Evolutionary conservation across 1,140 invertebrate genomes (phyloP).

Genomic region (Leucophenga varia): DNA sequence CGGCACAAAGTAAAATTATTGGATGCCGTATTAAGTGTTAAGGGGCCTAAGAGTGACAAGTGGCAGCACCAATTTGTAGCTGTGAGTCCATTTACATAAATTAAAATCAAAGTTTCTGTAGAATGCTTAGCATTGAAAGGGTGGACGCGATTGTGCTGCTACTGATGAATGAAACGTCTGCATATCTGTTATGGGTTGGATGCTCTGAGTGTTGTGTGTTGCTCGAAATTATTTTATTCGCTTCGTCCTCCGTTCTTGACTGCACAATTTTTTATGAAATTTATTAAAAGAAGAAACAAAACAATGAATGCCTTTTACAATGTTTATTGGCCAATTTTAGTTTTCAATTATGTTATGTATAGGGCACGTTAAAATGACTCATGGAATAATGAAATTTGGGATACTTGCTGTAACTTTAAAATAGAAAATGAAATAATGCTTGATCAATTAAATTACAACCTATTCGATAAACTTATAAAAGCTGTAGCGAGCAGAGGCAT

Average conservation of each 20-base stretch:
- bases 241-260: too few relatives aligned
- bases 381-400: too few relatives aligned
- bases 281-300: slow-evolving; percentile 53
- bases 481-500: too few relatives aligned
- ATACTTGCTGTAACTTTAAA: too few relatives aligned
- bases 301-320: slow-evolving; percentile 53
- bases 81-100: slow-evolving; percentile 47
- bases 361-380: too few relatives aligned
- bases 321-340: slow-evolving; percentile 54
- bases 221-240: too few relatives aligned
- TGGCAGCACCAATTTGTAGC: slow-evolving; percentile 48
- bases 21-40: not conserved
- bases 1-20: not conserved
- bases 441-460: too few relatives aligned
- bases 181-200: too few relatives aligned
- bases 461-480: too few relatives aligned
- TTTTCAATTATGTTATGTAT: too few relatives aligned
- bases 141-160: slow-evolving; percentile 17
- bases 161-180: slow-evolving; percentile 19
- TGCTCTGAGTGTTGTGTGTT: slow-evolving; percentile 13
- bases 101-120: slow-evolving; percentile 16
- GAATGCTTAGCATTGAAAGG: not conserved
- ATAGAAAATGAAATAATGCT: too few relatives aligned
- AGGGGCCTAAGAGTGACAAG: slow-evolving; percentile 28
- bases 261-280: slow-evolving; percentile 38